Evolutionary conservation across 2,888 invertebrate genomes (phyloP).

Genomic region (Andrena trimmerana): DNA sequence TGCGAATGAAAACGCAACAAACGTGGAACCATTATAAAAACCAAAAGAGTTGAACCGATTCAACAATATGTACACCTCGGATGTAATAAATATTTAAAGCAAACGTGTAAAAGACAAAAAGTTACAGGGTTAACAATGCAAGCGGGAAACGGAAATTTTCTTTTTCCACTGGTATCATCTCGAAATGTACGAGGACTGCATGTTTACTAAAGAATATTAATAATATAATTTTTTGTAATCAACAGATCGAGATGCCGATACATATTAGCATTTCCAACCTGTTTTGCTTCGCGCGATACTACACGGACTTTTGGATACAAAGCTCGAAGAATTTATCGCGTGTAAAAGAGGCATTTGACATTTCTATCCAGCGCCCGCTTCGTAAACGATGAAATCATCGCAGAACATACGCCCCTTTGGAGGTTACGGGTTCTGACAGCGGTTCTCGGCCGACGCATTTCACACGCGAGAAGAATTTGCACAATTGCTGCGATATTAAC

Average conservation of each 20-base stretch:
- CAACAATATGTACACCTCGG: background rate
- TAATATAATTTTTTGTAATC: slow-evolving; percentile 15
- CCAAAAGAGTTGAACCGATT: background rate
- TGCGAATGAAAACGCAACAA: too few species aligned
- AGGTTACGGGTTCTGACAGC: slow-evolving; percentile 50
- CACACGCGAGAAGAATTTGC: slow-evolving; percentile 6
- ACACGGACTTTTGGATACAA: background rate
- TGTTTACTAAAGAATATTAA: slow-evolving; percentile 25
- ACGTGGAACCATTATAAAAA: background rate
- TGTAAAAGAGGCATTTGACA: slow-evolving; percentile 67
- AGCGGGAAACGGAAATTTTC: too few species aligned
- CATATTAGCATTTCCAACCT: background rate
- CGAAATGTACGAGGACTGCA: background rate
- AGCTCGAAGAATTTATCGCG: background rate
- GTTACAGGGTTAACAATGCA: background rate
- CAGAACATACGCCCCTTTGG: slow-evolving; percentile 62
- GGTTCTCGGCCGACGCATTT: slow-evolving; percentile 5
- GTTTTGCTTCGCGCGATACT: background rate
- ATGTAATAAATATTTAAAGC: background rate
- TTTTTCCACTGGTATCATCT: background rate
- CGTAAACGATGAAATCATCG: slow-evolving; percentile 79
- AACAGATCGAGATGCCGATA: slow-evolving; percentile 10
- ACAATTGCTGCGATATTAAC: background rate
- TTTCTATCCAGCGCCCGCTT: slow-evolving; percentile 71
- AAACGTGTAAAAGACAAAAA: background rate